A percentile compares a stretch with the other conserved stretches of the same genome.
phyloP scores from a whole-genome alignment of 2,888 invertebrate species.

The Seira sanloemensis region DNA sequence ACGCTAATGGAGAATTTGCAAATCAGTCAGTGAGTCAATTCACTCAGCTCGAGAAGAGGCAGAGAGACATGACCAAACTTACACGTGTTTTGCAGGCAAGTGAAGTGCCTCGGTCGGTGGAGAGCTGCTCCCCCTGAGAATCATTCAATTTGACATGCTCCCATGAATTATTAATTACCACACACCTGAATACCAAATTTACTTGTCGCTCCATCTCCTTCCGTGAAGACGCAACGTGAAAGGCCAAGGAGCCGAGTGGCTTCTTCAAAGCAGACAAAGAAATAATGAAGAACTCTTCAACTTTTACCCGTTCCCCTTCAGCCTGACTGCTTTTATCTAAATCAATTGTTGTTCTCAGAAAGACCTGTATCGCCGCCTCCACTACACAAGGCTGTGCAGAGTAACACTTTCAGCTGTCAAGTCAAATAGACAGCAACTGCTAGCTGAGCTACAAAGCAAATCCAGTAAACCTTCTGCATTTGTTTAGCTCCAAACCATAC shows the following conservation, averaged over 20 bases:
- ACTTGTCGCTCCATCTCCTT: slow-evolving; percentile 8
- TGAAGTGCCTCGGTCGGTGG: slow-evolving; percentile 39
- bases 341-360: not conserved
- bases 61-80: not conserved
- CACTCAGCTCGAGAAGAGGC: not conserved
- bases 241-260: not conserved
- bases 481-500: no score
- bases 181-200: slow-evolving; percentile 64
- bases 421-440: no score
- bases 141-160: slow-evolving; percentile 63
- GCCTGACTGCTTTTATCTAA: not conserved
- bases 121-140: slow-evolving; percentile 44
- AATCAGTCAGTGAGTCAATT: slow-evolving; percentile 31
- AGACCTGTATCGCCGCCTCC: no score
- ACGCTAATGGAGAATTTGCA: slow-evolving; percentile 34
- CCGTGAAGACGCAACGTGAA: no score
- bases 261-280: not conserved
- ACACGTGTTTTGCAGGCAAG: slow-evolving; percentile 19
- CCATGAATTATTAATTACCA: slow-evolving; percentile 70
- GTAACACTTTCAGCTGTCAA: no score
- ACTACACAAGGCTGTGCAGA: no score
- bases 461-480: no score
- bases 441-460: no score
- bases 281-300: not conserved
- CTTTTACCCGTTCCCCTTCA: not conserved